Evolutionary conservation across 2,797 vertebrate genomes (phyloP).

Genomic region (Cygnus olor): DNA sequence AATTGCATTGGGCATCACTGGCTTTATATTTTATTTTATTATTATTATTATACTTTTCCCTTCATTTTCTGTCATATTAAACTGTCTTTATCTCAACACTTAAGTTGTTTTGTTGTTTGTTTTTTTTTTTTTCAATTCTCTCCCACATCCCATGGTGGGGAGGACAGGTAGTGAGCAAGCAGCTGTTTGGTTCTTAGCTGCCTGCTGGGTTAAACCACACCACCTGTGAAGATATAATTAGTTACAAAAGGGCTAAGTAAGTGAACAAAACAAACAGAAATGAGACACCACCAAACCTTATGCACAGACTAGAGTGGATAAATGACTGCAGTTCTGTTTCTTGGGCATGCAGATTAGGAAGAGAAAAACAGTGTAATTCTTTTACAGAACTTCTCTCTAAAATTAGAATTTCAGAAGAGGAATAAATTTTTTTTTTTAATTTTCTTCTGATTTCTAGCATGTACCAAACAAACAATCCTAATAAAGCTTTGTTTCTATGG

Average conservation of each 20-base stretch:
- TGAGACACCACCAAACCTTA: not conserved
- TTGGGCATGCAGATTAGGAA: not conserved
- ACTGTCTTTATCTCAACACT: no score
- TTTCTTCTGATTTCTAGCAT: not conserved
- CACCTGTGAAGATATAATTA: not conserved
- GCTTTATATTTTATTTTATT: no score
- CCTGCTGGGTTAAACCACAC: no score
- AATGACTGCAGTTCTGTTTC: not conserved
- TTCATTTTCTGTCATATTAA: no score
- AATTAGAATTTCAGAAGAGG: not conserved
- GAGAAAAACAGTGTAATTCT: not conserved
- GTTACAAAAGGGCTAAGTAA: not conserved
- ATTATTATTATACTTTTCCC: no score
- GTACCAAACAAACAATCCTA: not conserved
- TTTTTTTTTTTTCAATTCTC: no score
- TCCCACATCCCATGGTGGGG: no score
- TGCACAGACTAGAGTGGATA: not conserved
- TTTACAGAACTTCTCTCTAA: not conserved
- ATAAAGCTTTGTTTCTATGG: not conserved
- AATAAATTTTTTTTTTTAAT: not conserved
- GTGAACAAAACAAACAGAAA: not conserved
- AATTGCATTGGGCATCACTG: no score
- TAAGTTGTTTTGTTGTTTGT: no score
- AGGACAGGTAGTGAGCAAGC: no score
- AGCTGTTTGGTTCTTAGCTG: no score